Evolutionary conservation across 2,113 vertebrate genomes (phyloP), one percentile per base, ranked within the genome.

Genomic region (Pitta sordida): DNA sequence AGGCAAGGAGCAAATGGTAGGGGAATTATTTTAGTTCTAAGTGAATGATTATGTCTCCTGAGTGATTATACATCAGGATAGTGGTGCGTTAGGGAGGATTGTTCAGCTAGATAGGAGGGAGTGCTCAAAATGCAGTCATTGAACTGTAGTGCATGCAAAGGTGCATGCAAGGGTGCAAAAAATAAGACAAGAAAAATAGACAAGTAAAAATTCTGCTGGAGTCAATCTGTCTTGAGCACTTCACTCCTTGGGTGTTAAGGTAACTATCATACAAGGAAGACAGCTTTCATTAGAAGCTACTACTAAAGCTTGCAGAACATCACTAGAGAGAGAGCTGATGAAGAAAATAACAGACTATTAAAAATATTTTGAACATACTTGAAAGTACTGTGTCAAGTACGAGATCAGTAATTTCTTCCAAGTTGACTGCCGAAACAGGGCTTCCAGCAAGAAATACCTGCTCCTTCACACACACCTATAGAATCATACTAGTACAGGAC

Each of bases 341-440:
- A 59, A 76, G 48, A 77, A 95, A 94, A 79, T 60, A 81, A 64
- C 10, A 79, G 37, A 46, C 11, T 76, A 34, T 73, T 83, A 76
- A 78, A 84, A 76, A 73, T 51, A 98, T 96, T 96, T 98, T 97
- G 89, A 98, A 98, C 26, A 95, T 97, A 96, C 97, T 97, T 63
- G 96, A 96, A 92, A 98, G 83, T 51, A 98, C 86, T 36, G 98
- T 93, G 81, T 98, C 98, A 80, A 98, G 97, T 67, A 98, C 88
- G 32, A 97, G 97, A 90, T 98, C 96, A 36, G 97, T 96, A 2
- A 95, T 98, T 97, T 98, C 98, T 94, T 98, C 96, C 6, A 98
- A 94, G 88, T 98, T 98, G 89, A 98, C 97, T 55, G 98, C 98
- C 80, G 98, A 97, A 92, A 98, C 96, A 10, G 97, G 97, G 49